These are phyloP conservation scores for Rhabditoides inermis DNA, from an alignment of 2,888 invertebrate species.

Conservation along the genomic window DNA sequence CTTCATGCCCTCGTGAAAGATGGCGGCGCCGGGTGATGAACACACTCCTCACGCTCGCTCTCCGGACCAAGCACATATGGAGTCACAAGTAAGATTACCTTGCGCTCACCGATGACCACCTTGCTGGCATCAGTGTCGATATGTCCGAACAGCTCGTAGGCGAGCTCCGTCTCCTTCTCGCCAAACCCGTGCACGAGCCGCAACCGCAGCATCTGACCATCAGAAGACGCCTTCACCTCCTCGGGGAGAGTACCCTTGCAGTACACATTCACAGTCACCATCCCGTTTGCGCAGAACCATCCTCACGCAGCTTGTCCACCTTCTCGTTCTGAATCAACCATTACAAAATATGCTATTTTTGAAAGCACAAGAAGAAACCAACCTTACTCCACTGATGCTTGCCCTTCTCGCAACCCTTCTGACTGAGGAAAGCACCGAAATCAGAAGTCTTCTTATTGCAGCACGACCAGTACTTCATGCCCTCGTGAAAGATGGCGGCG, in stretches of 20 bases:
- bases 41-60: constrained; percentile 2
- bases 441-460: constrained; percentile 86
- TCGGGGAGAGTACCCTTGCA: constrained; percentile 68
- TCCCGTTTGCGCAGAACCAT: constrained; percentile 46
- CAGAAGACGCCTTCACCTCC: constrained; percentile 69
- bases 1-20: constrained; percentile 47
- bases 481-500: constrained; percentile 33
- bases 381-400: constrained; percentile 75
- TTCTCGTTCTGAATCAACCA: constrained; percentile 31
- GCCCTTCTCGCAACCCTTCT: constrained; percentile 78
- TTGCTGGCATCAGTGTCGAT: constrained; percentile 35
- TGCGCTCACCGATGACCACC: constrained; percentile 41
- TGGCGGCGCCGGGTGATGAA: constrained; percentile 15
- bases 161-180: constrained; percentile 24
- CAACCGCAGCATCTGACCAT: constrained; percentile 63
- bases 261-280: constrained; percentile 44
- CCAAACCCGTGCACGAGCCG: constrained; percentile 43
- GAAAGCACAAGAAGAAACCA: constrained; percentile 7
- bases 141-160: constrained; percentile 46
- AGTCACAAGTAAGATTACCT: no score
- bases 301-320: constrained; percentile 44
- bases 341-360: not conserved
- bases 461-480: constrained; percentile 60
- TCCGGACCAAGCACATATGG: no score
- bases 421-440: constrained; percentile 80